Base-by-base conservation (phyloP, 2,113 vertebrate genomes). In the Neodon shergylaensis region DNA sequence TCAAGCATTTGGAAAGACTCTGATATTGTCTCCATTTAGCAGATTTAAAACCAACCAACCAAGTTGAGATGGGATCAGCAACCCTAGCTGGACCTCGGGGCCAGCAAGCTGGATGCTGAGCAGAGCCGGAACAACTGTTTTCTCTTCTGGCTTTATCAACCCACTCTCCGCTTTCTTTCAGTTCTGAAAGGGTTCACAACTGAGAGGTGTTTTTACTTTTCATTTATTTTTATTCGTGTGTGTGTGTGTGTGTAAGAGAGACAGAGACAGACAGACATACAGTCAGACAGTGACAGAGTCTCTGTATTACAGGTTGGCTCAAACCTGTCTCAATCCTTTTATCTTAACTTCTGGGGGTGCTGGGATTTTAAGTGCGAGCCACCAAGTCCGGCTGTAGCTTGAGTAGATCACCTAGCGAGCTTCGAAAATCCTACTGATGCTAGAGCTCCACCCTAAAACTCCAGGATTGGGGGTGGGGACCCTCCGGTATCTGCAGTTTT, bases 391-490 rank as follows among this genome's bases (percentile, higher is more conserved):
- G 66, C 33, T 26, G 19, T 33, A 58, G 7, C 21, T 73, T 92
- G 78, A 79, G 88, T 90, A 5, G 44, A 54, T 78, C 73, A 66
- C 17, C 63, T 61, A 39, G 33, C 63, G 44, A 77, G 83, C 65
- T 89, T 95, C 94, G 70, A 73, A 86, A 95, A 91, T 76, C 72
- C 68, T 84, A 24, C 47, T 10, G 83, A 47, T 47, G 17, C 24
- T 61, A 89, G 52, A 82, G 16, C 61, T 95, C 77, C 82, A 83
- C 58, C 81, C 89, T n/a, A 54, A 82, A 81, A 93, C 73, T 65
- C 5, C 2, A 74, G 82, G 54, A n/a, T 19, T 5, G 31, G 21
- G 65, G 1, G 39, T 33, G 63, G 9, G 61, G 61, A 6, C 10
- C 10, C 58, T 44, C 61, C 28, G 66, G 83, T 63, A 85, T 33